Evolutionary conservation across 1,140 invertebrate genomes (phyloP).

Genomic region (Akabosia matsudoensis): DNA sequence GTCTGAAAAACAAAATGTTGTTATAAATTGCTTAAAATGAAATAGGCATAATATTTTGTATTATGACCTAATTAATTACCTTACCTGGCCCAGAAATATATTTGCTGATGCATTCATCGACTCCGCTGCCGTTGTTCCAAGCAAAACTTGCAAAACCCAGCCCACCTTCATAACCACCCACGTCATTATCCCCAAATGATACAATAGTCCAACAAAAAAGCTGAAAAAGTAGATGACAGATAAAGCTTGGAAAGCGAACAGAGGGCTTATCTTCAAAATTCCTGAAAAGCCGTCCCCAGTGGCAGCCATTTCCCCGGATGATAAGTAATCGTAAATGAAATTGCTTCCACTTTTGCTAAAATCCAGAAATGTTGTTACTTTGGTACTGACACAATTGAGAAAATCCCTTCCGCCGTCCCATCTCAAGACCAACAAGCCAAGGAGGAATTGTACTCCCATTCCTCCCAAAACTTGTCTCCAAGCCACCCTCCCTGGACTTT

Average conservation of each 20-base stretch:
- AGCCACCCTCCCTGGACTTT: constrained; percentile 59
- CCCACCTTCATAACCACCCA: constrained; percentile 61
- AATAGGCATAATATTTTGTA: not conserved
- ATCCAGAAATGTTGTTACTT: constrained; percentile 68
- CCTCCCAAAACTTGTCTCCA: constrained; percentile 79
- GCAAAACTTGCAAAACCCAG: constrained; percentile 50
- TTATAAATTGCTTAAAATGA: constrained; percentile 36
- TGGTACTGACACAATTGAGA: constrained; percentile 70
- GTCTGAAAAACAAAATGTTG: constrained; percentile 59
- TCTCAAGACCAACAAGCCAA: constrained; percentile 81
- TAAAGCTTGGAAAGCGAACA: constrained; percentile 52
- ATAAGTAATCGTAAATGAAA: constrained; percentile 77
- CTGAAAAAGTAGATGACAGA: constrained; percentile 89
- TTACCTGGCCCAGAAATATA: constrained; percentile 42
- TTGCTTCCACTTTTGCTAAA: constrained; percentile 72
- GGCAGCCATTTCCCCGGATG: not conserved
- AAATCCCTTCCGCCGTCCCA: constrained; percentile 72
- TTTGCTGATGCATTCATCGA: constrained; percentile 76
- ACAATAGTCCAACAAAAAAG: constrained; percentile 79
- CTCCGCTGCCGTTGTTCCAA: constrained; percentile 87
- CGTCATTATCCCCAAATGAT: constrained; percentile 84
- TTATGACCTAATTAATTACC: not conserved
- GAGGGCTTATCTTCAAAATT: too few relatives aligned
- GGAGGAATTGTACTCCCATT: constrained; percentile 75
- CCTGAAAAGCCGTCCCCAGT: not conserved